Conservation (phyloP, 1,140 invertebrate species). For the Drosophila mauritiana region DNA sequence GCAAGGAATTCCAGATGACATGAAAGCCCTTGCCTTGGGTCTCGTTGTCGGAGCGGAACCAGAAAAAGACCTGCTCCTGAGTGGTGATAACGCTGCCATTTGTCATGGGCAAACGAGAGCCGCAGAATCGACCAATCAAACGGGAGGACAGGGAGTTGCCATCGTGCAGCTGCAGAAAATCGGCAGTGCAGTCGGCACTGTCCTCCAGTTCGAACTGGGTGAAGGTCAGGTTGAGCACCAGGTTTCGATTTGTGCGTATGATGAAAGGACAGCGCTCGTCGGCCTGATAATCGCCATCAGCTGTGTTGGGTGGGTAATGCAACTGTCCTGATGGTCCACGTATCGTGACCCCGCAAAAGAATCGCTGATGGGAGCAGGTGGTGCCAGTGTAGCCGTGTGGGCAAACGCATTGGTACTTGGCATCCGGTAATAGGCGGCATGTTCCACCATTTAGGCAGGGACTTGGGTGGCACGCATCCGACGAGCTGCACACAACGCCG, state of each 20-base stretch:
- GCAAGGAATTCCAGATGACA: constrained; percentile 89
- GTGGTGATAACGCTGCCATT: constrained; percentile 89
- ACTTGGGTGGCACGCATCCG: constrained; percentile 88
- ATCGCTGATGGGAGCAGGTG: constrained; percentile 53
- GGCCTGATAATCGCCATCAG: constrained; percentile 78
- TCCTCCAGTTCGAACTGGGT: constrained; percentile 88
- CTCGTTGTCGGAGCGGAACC: constrained; percentile 90
- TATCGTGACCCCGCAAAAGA: constrained; percentile 85
- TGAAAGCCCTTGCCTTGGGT: constrained; percentile 86
- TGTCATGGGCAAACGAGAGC: constrained; percentile 86
- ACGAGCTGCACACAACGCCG: constrained; percentile 85
- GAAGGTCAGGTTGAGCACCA: constrained; percentile 92
- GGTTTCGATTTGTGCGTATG: constrained; percentile 87
- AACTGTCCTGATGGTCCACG: constrained; percentile 76
- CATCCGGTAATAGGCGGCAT: constrained; percentile 85
- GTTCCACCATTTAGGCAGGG: constrained; percentile 92
- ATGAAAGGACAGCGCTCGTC: constrained; percentile 92
- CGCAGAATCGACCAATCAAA: constrained; percentile 92
- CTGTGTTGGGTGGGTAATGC: constrained; percentile 85
- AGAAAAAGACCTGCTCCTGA: constrained; percentile 90
- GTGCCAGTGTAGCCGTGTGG: constrained; percentile 85
- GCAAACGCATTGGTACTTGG: constrained; percentile 85
- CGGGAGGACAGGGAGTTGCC: constrained; percentile 88
- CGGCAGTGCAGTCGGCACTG: constrained; percentile 86
- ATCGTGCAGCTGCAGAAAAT: constrained; percentile 92